Evolutionary conservation across 2,888 invertebrate genomes (phyloP).

Genomic region (Trilocha varians): DNA sequence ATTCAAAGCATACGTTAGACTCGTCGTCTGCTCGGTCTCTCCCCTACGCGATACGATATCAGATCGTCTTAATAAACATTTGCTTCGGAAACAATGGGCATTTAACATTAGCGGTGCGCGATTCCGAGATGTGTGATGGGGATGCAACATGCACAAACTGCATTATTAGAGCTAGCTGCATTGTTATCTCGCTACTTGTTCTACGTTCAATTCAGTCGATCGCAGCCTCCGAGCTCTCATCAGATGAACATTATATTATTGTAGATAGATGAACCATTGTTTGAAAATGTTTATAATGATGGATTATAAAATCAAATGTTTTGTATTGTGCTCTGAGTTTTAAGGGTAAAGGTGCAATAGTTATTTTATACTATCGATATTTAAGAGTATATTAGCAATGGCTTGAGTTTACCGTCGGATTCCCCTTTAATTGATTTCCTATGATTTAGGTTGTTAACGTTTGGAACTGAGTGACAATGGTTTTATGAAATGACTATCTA

Average conservation of each 20-base stretch:
- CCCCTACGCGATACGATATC: constrained; percentile 62
- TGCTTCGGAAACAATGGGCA: constrained; percentile 57
- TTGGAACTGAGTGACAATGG: too few species aligned
- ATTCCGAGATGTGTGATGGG: constrained; percentile 31
- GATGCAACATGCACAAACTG: constrained; percentile 25
- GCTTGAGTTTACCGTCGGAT: too few species aligned
- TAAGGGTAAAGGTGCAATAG: too few species aligned
- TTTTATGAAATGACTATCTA: too few species aligned
- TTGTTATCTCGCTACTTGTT: constrained; percentile 35
- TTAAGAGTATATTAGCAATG: too few species aligned
- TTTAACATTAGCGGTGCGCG: constrained; percentile 46
- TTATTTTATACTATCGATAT: too few species aligned
- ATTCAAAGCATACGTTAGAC: constrained; percentile 61
- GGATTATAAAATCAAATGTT: too few species aligned
- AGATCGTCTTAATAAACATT: constrained; percentile 71
- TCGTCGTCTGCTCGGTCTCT: constrained; percentile 46
- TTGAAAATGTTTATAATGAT: too few species aligned
- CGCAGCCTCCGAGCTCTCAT: background rate
- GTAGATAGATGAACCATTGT: constrained; percentile 5
- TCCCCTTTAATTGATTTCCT: too few species aligned
- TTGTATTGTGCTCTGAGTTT: too few species aligned
- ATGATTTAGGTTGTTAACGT: too few species aligned
- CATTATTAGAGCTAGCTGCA: constrained; percentile 40
- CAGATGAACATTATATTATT: constrained; percentile 4
- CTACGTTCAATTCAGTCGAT: constrained; percentile 20